Base-by-base conservation (phyloP, 1,140 invertebrate species). In the Melanaphis sacchari region DNA sequence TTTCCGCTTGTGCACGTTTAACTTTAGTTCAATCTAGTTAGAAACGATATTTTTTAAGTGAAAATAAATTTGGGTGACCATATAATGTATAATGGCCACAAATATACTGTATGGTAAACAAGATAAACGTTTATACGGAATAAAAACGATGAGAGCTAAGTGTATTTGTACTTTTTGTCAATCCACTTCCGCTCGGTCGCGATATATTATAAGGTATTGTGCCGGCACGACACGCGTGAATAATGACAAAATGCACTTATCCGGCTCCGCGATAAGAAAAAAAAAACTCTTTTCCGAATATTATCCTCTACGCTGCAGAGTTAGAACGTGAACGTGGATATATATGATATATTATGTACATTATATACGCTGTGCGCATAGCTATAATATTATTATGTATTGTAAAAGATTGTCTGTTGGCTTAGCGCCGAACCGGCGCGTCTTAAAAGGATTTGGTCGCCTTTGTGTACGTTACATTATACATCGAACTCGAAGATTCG, bases 171-270 rank as follows among this genome's bases (percentile, higher is more conserved):
- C 5, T 38, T 82, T 82, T 82, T 24, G 76, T 38, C 76, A 2
- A 38, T 76, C 31, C 82, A 31, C 40, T 31, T 85, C 5, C 41
- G 26, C 26, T 85, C 26, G 26, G 26, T 5, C 26, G 84, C 26
- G 26, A 15, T 18, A 85, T 15, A 43, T 87, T 5, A 36, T 21
- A 88, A 88, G 22, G 11, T 15, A 49, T n/a, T 36, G 18, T n/a
- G 46, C 2, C 21, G 85, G 31, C 22, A 31, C 3, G 43, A 43
- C 84, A 84, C 82, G 31, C 85, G 31, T 52, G 87, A 89, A 89
- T 52, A 52, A 89, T 52, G 87, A 89, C 87, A 89, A 89, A 89
- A 89, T 1, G 87, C 87, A 89, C 87, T 89, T 89, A 89, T 24
- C 85, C 84, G 43, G 0, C 31, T 76, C 15, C 15, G 15, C 11